Conservation (phyloP, 2,113 vertebrate species). For the Callocephalon fimbriatum region DNA sequence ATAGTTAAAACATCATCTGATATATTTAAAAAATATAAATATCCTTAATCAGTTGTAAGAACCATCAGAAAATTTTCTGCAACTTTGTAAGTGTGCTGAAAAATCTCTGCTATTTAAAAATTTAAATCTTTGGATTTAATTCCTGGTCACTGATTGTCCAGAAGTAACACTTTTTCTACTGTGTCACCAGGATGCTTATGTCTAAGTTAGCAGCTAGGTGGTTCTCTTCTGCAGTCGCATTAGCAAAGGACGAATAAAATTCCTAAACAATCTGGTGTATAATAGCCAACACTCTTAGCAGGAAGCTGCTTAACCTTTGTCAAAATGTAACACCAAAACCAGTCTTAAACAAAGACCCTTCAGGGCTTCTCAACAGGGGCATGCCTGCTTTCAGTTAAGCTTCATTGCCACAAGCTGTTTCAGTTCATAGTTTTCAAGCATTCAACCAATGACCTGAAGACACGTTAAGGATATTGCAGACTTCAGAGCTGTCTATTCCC, state of each 20-base stretch:
- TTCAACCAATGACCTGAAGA: background rate
- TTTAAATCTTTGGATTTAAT: background rate
- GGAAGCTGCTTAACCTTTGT: conserved; percentile 41
- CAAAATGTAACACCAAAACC: background rate
- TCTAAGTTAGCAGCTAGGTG: background rate
- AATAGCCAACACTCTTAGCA: background rate
- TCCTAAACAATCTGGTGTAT: background rate
- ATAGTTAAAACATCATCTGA: background rate
- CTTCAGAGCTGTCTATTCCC: background rate
- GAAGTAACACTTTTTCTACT: background rate
- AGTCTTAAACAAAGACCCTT: background rate
- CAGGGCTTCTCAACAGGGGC: background rate
- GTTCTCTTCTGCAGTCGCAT: background rate
- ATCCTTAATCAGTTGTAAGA: background rate
- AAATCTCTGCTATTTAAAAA: background rate
- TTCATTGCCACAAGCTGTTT: background rate
- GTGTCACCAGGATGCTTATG: background rate
- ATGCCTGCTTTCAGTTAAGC: background rate
- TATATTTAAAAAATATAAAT: conserved; percentile 19
- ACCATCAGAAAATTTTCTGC: background rate
- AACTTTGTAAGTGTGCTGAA: background rate
- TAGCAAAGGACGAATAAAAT: background rate
- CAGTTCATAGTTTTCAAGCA: background rate
- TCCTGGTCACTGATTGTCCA: background rate
- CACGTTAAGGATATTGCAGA: background rate